Percentiles rank a stretch among this genome's conserved stretches.
These are phyloP conservation scores for Phalacrocorax pelagicus DNA, from an alignment of 2,113 vertebrate species.

Conservation along the genomic window DNA sequence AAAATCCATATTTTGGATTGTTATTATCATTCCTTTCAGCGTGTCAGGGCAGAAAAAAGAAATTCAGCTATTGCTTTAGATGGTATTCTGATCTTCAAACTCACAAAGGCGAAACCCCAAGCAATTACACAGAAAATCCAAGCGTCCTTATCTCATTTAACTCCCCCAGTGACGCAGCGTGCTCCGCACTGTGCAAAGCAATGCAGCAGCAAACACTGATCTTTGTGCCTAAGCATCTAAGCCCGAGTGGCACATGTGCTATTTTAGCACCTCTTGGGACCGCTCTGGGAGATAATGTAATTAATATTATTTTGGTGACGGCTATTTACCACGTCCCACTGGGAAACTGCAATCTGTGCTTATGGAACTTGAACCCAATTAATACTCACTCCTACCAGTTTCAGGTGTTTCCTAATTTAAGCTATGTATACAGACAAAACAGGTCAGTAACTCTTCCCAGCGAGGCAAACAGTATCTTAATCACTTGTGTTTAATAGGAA, in stretches of 20 bases:
- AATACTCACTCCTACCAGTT: constrained; percentile 15
- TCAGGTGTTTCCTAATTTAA: constrained; percentile 49
- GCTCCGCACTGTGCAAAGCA: neutral
- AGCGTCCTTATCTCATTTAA: neutral
- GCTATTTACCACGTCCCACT: constrained; percentile 18
- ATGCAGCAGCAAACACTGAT: neutral
- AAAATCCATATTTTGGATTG: neutral
- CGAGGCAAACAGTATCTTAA: constrained; percentile 25
- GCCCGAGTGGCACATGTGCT: constrained; percentile 27
- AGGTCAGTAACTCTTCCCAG: constrained; percentile 32
- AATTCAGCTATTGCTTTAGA: neutral
- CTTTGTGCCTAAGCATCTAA: neutral
- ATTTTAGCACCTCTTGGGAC: constrained; percentile 34
- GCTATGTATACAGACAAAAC: constrained; percentile 25
- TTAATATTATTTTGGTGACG: constrained; percentile 42
- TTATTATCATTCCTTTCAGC: neutral
- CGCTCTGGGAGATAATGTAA: constrained; percentile 15
- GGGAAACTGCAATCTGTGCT: constrained; percentile 20
- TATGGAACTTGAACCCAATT: constrained; percentile 33
- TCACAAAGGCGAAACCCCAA: neutral
- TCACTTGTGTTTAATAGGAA: constrained; percentile 42
- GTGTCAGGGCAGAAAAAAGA: neutral
- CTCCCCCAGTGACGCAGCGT: neutral
- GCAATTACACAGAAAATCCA: neutral
- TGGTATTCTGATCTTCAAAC: neutral